phyloP scores from a whole-genome alignment of 2,888 invertebrate species.

The Bombylius discolor region DNA sequence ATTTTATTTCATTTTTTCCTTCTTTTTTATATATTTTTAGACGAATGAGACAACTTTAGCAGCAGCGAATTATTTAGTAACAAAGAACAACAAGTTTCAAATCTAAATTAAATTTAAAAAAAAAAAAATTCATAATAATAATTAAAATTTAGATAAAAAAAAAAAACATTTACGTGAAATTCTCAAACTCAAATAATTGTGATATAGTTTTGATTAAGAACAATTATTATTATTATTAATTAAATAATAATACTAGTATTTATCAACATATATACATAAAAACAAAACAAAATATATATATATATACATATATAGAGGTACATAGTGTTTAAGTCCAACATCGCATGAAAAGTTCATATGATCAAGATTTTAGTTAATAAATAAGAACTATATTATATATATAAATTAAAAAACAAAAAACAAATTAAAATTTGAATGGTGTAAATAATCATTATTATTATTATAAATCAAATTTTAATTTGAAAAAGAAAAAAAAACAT shows the following conservation, averaged over 20 bases:
- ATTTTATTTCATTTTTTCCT: background rate
- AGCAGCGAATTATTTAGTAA: background rate
- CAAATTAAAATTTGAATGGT: no score
- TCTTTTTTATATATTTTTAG: background rate
- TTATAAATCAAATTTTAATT: no score
- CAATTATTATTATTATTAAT: background rate
- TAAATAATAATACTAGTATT: background rate
- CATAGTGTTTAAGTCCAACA: no score
- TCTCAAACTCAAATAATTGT: constrained; percentile 11
- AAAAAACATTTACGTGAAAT: background rate
- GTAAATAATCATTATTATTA: no score
- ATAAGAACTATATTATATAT: no score
- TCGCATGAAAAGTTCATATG: no score
- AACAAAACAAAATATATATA: background rate
- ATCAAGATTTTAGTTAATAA: no score
- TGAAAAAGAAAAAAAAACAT: no score
- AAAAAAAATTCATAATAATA: background rate
- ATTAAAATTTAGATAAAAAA: background rate
- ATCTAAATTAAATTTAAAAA: background rate
- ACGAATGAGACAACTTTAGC: background rate
- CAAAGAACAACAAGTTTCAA: background rate
- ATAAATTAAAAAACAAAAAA: no score
- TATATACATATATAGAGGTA: background rate
- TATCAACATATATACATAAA: background rate
- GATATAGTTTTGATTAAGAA: constrained; percentile 12